Evolutionary conservation across 2,113 vertebrate genomes (phyloP), one percentile per base, ranked within the genome.

Genomic region (Ophiodon elongatus): DNA sequence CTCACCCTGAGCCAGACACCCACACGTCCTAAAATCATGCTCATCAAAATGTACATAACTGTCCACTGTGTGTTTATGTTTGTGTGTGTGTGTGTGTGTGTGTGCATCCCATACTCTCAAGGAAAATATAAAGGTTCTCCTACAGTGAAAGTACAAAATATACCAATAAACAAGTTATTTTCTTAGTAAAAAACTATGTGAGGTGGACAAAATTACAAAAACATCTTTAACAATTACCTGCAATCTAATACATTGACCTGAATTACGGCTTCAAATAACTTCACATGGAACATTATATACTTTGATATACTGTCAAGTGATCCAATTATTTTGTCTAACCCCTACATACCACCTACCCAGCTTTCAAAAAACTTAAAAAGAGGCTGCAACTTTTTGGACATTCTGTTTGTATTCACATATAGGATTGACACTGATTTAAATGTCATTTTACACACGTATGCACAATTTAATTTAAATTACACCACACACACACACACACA

Each of bases 1-100:
- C 79, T 80, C 84, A 52, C 41, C 47, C 69, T 45, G 63, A 79
- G 82, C 83, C 87, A 90, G 54, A 88, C 80, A 82, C 68, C 64
- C 83, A 87, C 76, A 81, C 50, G 21, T 45, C 43, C 56, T 33
- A 2, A 67, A 63, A 68, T 50, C 45, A 63, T 25, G 50, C 37
- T 80, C 75, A 72, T 80, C 67, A 50, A 78, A 73, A 79, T 33
- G 19, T 56, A 60, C 33, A 63, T 8, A 73, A 39, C 19, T 41
- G 70, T 69, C 43, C 14, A 1, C 11, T n/a, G 25, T 45, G 23
- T 43, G 56, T 37, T 68, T n/a, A 21, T 45, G 29, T 43, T n/a
- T 57, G 54, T 57, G 11, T 57, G 56, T 27, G 54, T 57, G 54
- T 57, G 54, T 43, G 13, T 69, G 50, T 63, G 37, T 31, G 68